Base-by-base conservation (phyloP, 2,888 invertebrate species). In the Diarsia dahlii region DNA sequence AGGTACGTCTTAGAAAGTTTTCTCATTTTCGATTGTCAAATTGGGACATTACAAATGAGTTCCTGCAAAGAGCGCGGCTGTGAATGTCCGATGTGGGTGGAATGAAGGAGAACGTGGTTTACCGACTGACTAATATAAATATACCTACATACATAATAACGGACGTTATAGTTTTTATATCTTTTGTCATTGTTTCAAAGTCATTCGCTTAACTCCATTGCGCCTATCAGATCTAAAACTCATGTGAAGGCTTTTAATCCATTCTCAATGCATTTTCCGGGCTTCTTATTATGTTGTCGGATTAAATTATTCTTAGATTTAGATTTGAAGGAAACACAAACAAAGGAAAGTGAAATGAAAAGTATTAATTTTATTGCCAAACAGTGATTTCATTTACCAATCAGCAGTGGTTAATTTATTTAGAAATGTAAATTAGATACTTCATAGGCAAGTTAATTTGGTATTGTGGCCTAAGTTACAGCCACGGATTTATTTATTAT, bases 21-120 rank as follows among this genome's bases (percentile, higher is more conserved):
- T 76, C 60, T 64, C 18, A 75, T 79, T 76, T 78, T 66, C 71
- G 66, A 66, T 54, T 56, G 74, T 80, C 73, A 74, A 82, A 85
- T 85, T 79, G 80, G 84, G 84, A 79, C 78, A 76, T 69, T 79
- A 79, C 74, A 80, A 87, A 87, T 87, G 76, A 77, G 82, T 80
- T 72, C 71, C 75, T 69, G 52, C 73, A 78, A 71, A 78, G 74
- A 82, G 79, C 84, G 78, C 78, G 76, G 67, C 77, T 82, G 84
- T 85, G 85, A 89, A 85, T 76, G 87, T 83, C 74, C 76, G 74
- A 79, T 87, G 91, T 90, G 90, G 90, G 90, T 86, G 91, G 83
- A 82, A 85, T 78, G 89, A 88, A 91, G 91, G 91, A 87, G 88
- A 88, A 84, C 84, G 89, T 87, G 87, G 84, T 82, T 87, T 84